These are phyloP conservation scores for Drosophila anomalata DNA, from an alignment of 2,888 invertebrate species.

Conservation along the genomic window DNA sequence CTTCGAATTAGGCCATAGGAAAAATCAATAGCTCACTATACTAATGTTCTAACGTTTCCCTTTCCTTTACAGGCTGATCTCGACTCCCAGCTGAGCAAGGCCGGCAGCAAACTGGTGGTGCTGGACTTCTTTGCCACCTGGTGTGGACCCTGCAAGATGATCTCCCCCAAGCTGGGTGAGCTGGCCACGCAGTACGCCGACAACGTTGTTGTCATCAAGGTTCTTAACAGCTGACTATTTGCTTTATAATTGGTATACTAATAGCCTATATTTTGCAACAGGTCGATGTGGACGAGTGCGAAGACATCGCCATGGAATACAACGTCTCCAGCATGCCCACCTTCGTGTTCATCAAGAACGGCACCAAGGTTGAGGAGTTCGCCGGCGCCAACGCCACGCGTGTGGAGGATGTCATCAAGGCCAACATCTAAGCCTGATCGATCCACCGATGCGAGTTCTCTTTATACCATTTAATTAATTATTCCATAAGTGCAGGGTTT, in stretches of 20 bases:
- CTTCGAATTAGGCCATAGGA: constrained; percentile 2
- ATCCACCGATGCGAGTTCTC: constrained; percentile 69
- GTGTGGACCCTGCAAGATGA: constrained; percentile 97
- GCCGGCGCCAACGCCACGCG: constrained; percentile 91
- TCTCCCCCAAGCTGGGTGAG: constrained; percentile 91
- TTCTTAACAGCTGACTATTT: constrained; percentile 35
- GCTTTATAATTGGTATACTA: not conserved
- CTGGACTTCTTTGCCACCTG: constrained; percentile 96
- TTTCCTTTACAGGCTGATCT: constrained; percentile 87
- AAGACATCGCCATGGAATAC: constrained; percentile 91
- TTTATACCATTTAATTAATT: constrained; percentile 62
- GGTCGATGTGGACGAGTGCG: constrained; percentile 95
- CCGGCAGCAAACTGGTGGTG: constrained; percentile 91
- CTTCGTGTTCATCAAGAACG: constrained; percentile 92
- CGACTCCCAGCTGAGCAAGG: constrained; percentile 88
- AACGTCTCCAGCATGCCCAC: constrained; percentile 95
- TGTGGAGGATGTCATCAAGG: constrained; percentile 86
- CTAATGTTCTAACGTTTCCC: not conserved
- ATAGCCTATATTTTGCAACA: constrained; percentile 31
- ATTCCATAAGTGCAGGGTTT: constrained; percentile 62
- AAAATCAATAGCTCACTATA: constrained; percentile 7
- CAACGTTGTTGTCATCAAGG: constrained; percentile 86
- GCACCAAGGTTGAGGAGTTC: constrained; percentile 88
- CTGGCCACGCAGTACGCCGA: constrained; percentile 87
- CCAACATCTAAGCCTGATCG: constrained; percentile 78